These are phyloP conservation scores for Phrynocephalus vlangalii DNA, from an alignment of 2,797 vertebrate genomes.

Conservation along the genomic window DNA sequence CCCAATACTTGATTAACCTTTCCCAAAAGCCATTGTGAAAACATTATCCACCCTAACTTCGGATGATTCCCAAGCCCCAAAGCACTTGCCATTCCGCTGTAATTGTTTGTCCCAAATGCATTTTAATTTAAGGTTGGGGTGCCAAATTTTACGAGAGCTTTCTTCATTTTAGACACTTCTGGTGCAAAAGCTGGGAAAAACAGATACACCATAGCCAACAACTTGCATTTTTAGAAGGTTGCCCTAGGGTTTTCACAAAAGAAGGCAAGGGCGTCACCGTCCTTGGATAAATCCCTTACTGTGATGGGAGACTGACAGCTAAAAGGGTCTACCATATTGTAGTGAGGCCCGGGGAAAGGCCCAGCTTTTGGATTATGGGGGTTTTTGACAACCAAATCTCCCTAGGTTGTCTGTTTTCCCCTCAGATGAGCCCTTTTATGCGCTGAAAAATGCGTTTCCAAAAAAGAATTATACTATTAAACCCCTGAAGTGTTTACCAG, in stretches of 20 bases:
- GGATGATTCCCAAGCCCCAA: conserved; percentile 54
- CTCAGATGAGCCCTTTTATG: too few species aligned
- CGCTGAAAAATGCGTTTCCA: too few species aligned
- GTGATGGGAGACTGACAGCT: neutral
- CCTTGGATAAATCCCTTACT: neutral
- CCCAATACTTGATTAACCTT: conserved; percentile 54
- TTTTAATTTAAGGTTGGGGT: neutral
- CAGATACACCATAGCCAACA: neutral
- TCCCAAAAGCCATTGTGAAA: conserved; percentile 32
- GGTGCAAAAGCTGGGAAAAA: neutral
- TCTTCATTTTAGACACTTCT: neutral
- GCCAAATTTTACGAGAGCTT: neutral
- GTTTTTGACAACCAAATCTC: too few species aligned
- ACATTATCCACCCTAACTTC: conserved; percentile 39
- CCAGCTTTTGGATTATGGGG: too few species aligned
- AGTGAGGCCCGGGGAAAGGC: too few species aligned
- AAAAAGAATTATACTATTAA: too few species aligned
- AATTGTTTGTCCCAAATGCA: conserved; percentile 27
- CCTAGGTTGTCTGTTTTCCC: too few species aligned
- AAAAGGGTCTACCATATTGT: too few species aligned
- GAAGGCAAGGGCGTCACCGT: neutral
- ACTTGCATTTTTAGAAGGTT: neutral
- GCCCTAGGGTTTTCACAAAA: neutral
- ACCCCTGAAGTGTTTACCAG: too few species aligned
- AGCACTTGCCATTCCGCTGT: neutral